A percentile compares a stretch with the other conserved stretches of the same genome.
Conservation (phyloP, 2,797 vertebrate species). For the Clarias platycephalus region DNA sequence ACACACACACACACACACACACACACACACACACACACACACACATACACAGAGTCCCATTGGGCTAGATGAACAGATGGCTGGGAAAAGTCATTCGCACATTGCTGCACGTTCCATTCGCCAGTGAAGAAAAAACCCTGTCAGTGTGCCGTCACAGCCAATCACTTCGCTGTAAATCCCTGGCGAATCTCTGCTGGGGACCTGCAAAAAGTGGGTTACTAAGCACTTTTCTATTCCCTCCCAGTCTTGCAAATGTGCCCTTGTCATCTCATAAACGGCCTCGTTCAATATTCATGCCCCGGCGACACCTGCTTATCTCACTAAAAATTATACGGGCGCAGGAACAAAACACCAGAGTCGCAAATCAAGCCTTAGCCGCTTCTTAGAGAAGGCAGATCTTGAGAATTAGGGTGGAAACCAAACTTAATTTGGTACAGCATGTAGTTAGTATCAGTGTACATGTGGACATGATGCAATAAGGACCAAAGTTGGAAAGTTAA, state of each 20-base stretch:
- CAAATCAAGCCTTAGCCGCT: conserved; percentile 29
- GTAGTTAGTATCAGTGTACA: not conserved
- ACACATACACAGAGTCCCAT: conserved; percentile 40
- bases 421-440: not conserved
- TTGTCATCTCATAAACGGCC: conserved; percentile 61
- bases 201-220: conserved; percentile 58
- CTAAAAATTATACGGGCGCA: conserved; percentile 31
- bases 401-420: not conserved
- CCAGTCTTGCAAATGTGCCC: conserved; percentile 59
- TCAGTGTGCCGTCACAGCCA: conserved; percentile 54
- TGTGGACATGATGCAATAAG: not conserved
- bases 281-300: conserved; percentile 60
- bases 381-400: not conserved
- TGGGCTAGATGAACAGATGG: conserved; percentile 58
- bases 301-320: conserved; percentile 55
- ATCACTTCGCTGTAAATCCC: conserved; percentile 56
- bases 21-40: conserved; percentile 33
- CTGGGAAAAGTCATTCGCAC: conserved; percentile 62
- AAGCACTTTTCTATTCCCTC: conserved; percentile 58
- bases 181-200: conserved; percentile 49
- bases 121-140: conserved; percentile 56
- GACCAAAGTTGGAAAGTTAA: not conserved
- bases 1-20: conserved; percentile 30
- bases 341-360: conserved; percentile 13
- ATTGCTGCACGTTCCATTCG: conserved; percentile 56